Conservation (phyloP, 2,797 vertebrate genomes). For the Apogon talboti region DNA sequence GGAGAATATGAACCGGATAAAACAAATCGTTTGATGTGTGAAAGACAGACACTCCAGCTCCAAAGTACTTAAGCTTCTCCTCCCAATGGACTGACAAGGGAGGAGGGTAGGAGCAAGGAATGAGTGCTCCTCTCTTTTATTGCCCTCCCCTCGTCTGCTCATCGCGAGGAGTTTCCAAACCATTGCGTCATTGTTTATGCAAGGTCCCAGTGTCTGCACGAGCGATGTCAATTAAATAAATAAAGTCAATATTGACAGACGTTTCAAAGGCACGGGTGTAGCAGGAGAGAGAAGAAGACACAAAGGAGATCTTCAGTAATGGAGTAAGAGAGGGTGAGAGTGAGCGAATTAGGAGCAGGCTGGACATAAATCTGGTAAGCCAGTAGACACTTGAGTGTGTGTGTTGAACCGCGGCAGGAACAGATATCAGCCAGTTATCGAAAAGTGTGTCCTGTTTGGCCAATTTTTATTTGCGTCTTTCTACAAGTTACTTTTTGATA, state of each 20-base stretch:
- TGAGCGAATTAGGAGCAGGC: constrained; percentile 5
- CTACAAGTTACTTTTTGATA: constrained; percentile 41
- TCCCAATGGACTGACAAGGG: constrained; percentile 80
- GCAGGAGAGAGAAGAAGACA: constrained; percentile 17
- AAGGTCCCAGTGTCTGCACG: constrained; percentile 73
- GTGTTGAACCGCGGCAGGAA: constrained; percentile 11
- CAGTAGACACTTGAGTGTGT: constrained; percentile 16
- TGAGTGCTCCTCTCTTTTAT: constrained; percentile 65
- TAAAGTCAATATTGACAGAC: constrained; percentile 82
- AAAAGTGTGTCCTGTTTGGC: constrained; percentile 20
- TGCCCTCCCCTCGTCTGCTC: constrained; percentile 64
- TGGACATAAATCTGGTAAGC: constrained; percentile 44
- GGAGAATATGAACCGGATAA: constrained; percentile 88
- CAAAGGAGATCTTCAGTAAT: constrained; percentile 41
- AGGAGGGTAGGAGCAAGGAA: constrained; percentile 69
- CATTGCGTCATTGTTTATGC: constrained; percentile 85
- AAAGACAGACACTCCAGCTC: constrained; percentile 87
- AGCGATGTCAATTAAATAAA: constrained; percentile 79
- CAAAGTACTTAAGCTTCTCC: constrained; percentile 87
- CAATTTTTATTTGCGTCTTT: constrained; percentile 16
- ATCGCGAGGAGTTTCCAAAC: constrained; percentile 76
- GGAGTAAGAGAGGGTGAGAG: constrained; percentile 12
- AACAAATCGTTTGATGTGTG: constrained; percentile 90
- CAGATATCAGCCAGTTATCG: constrained; percentile 41
- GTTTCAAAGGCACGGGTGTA: constrained; percentile 59